Percentiles rank a stretch among this genome's conserved stretches.
Evolutionary conservation across 1,140 invertebrate species (phyloP).

Genomic region (Archivesica marissinica): DNA sequence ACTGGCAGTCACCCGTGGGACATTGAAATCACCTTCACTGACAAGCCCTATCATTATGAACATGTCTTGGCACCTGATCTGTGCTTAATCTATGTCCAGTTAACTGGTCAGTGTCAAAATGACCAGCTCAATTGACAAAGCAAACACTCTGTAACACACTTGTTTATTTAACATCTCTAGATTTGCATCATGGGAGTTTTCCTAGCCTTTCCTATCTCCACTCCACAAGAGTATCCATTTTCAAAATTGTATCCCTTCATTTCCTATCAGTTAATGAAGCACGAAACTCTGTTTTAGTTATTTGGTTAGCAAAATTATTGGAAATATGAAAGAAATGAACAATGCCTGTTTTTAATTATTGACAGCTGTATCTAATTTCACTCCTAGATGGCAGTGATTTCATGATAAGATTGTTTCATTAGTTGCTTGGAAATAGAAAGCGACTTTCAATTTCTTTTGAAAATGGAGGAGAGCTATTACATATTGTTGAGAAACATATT

Average conservation of each 20-base stretch:
- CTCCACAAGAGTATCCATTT: conserved; percentile 61
- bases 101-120: conserved; percentile 62
- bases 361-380: conserved; percentile 56
- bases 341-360: conserved; percentile 63
- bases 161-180: conserved; percentile 57
- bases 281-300: conserved; percentile 56
- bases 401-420: conserved; percentile 58
- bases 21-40: conserved; percentile 45
- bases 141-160: conserved; percentile 45
- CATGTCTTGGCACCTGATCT: conserved; percentile 52
- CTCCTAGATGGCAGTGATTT: conserved; percentile 49
- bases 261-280: conserved; percentile 63
- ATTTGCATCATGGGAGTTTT: conserved; percentile 55
- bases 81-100: conserved; percentile 59
- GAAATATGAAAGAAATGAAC: conserved; percentile 64
- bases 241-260: conserved; percentile 65
- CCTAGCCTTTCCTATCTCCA: conserved; percentile 52
- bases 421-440: conserved; percentile 37
- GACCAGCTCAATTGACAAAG: conserved; percentile 62
- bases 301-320: conserved; percentile 61
- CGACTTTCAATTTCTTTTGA: conserved; percentile 37
- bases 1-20: conserved; percentile 50
- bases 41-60: conserved; percentile 51
- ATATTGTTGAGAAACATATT: neutral
- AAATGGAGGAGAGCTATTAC: conserved; percentile 7